Evolutionary conservation across 2,888 invertebrate genomes (phyloP), one percentile per base, ranked within the genome.

Genomic region (Hirtodrosophila confusa): DNA sequence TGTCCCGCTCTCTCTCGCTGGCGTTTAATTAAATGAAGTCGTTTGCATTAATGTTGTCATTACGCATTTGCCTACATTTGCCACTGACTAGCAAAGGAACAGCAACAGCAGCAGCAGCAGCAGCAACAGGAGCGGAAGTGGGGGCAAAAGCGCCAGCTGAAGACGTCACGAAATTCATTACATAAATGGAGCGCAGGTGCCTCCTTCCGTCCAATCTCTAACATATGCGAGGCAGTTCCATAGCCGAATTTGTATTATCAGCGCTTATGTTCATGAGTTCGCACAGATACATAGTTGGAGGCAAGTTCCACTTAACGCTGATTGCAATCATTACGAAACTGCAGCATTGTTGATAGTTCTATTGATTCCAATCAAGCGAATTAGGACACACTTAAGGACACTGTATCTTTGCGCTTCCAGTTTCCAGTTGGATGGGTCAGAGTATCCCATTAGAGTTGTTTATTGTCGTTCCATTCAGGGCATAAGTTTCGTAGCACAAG

Each of bases 21-120:
- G 68, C 87, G 73, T 85, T 82, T 82, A 82, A 82, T 82, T 82
- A 82, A 82, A 87, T 82, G 86, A 87, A 82, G 88, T 82, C 88
- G 83, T 82, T 82, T 85, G 86, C 82, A 87, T 82, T 82, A 82
- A 82, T 82, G 86, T 70, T 73, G 61, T 85, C 88, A 87, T 87
- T 87, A 85, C 78, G 78, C 65, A 82, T 82, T 85, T 85, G 87
- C 85, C 82, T 72, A 75, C 67, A 56, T 17, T 36, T 64, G 51
- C 61, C 51, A 41, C 40, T 60, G 47, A 29, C 5, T 11, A 11
- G 54, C 48, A 54, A 61, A 75, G 2, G 17, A 2, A n/a, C 33
- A 37, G 37, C 33, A 27, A 24, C 41, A 24, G 33, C 37, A 29
- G 35, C 17, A 50, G 27, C 33, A 37, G 37, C 33, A 27, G 31